Evolutionary conservation across 2,888 invertebrate genomes (phyloP).

Genomic region (Limenitis camilla): DNA sequence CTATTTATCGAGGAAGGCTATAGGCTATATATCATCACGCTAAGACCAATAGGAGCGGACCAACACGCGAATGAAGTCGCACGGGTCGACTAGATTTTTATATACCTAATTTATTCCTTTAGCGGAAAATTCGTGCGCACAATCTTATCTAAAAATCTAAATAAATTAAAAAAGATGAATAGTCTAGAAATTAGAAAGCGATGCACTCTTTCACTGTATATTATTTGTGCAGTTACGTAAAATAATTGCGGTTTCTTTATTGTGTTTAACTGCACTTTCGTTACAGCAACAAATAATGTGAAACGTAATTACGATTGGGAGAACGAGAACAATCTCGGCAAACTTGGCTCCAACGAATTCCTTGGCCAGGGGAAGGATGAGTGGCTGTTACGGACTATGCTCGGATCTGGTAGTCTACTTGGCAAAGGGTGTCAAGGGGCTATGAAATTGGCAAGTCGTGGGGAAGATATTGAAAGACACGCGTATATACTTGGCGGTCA

Average conservation of each 20-base stretch:
- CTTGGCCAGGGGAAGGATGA: slow-evolving; percentile 61
- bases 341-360: slow-evolving; percentile 54
- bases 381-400: slow-evolving; percentile 57
- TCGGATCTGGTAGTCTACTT: slow-evolving; percentile 57
- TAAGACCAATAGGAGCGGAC: too few relatives aligned
- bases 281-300: slow-evolving; percentile 37
- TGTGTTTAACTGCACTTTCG: neutral
- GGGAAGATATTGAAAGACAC: slow-evolving; percentile 44
- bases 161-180: too few relatives aligned
- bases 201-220: too few relatives aligned
- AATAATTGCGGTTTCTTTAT: neutral
- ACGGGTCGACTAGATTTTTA: too few relatives aligned
- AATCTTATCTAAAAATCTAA: too few relatives aligned
- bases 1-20: too few relatives aligned
- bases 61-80: too few relatives aligned
- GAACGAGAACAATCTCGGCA: slow-evolving; percentile 50
- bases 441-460: slow-evolving; percentile 52
- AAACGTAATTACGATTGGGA: slow-evolving; percentile 51
- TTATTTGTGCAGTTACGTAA: too few relatives aligned
- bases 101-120: too few relatives aligned
- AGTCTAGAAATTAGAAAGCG: too few relatives aligned
- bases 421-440: slow-evolving; percentile 64
- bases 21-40: too few relatives aligned
- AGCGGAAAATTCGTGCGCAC: too few relatives aligned
- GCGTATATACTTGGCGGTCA: slow-evolving; percentile 62